Conservation (phyloP, 2,797 vertebrate genomes). For the Girardinus metallicus region DNA sequence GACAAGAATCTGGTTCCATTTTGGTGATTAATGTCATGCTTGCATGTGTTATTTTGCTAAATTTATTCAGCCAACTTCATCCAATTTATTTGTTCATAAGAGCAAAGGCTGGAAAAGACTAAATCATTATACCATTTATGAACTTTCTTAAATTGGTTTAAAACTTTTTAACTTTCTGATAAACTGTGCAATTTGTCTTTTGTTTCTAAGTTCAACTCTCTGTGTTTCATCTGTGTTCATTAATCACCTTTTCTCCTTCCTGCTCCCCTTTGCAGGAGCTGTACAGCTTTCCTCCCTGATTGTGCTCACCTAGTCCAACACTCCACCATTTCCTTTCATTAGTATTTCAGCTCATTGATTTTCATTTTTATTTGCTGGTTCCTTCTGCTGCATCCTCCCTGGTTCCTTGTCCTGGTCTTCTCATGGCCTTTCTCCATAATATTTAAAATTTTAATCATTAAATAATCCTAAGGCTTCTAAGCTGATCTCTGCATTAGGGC, state of each 20-base stretch:
- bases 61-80: background rate
- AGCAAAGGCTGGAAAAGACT: background rate
- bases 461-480: background rate
- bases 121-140: background rate
- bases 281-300: background rate
- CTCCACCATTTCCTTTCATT: background rate
- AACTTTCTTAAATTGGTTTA: background rate
- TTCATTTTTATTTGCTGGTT: background rate
- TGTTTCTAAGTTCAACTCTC: background rate
- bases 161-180: background rate
- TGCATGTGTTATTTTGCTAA: background rate
- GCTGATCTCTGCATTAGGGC: background rate
- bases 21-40: background rate
- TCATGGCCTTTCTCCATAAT: background rate
- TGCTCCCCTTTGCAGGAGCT: background rate
- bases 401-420: background rate
- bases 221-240: background rate
- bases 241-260: background rate
- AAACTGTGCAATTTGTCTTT: background rate
- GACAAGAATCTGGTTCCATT: background rate
- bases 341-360: background rate
- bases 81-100: background rate
- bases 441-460: background rate
- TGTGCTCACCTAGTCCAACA: background rate
- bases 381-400: background rate